Evolutionary conservation across 2,888 invertebrate species (phyloP).

Genomic region (Pycnomerus fuliginosus): DNA sequence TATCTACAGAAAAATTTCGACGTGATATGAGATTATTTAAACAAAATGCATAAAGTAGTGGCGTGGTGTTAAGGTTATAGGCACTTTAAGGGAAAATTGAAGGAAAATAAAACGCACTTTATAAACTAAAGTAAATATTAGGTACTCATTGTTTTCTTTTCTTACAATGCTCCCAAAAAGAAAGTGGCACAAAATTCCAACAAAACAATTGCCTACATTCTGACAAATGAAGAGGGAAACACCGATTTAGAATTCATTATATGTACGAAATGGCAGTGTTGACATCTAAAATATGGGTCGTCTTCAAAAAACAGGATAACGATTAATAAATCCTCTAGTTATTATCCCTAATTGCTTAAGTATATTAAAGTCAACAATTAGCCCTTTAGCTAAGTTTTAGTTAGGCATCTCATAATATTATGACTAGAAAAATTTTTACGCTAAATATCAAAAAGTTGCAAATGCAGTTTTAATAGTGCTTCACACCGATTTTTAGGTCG

Average conservation of each 20-base stretch:
- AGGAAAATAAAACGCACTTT: no score
- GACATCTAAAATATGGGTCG: conserved; percentile 37
- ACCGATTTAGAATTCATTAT: conserved; percentile 39
- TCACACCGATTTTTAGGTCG: conserved; percentile 12
- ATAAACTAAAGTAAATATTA: no score
- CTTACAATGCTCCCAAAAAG: no score
- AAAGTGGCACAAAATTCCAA: no score
- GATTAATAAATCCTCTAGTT: conserved; percentile 29
- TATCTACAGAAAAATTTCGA: no score
- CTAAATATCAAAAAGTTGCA: conserved; percentile 23
- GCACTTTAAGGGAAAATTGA: no score
- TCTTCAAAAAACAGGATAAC: conserved; percentile 23
- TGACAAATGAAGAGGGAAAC: conserved; percentile 24
- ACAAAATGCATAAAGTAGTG: no score
- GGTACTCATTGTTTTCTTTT: no score
- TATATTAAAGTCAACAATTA: conserved; percentile 32
- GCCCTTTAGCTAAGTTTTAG: conserved; percentile 25
- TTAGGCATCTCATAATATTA: conserved; percentile 18
- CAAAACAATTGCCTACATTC: no score
- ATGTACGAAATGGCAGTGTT: conserved; percentile 47
- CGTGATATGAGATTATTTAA: no score
- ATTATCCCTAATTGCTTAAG: conserved; percentile 38
- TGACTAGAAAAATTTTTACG: conserved; percentile 23
- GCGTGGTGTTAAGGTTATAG: no score
- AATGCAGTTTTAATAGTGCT: conserved; percentile 18